A percentile compares a stretch with the other conserved stretches of the same genome.
These are phyloP conservation scores for Knipowitschia caucasica DNA, from an alignment of 2,797 vertebrate species.

Conservation along the genomic window DNA sequence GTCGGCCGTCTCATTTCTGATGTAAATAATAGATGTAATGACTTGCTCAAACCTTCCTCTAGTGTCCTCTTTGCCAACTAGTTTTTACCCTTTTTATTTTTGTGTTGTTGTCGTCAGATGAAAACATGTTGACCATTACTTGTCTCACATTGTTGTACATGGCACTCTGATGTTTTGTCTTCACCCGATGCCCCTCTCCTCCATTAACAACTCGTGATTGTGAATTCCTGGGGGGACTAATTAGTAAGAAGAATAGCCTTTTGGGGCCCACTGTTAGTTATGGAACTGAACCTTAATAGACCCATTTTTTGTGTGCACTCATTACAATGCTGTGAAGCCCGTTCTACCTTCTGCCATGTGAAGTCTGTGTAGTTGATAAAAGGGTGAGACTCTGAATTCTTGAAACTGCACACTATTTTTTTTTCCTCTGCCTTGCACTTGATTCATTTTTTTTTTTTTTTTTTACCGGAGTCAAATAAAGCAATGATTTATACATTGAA, in stretches of 20 bases:
- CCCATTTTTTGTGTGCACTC: conserved; percentile 62
- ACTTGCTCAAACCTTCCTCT: too few relatives aligned
- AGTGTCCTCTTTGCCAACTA: too few relatives aligned
- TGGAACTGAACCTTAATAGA: conserved; percentile 54
- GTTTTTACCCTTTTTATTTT: too few relatives aligned
- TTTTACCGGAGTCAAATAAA: neutral
- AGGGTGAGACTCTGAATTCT: conserved; percentile 9
- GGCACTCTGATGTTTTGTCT: conserved; percentile 32
- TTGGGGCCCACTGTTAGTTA: conserved; percentile 62
- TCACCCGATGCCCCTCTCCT: conserved; percentile 27
- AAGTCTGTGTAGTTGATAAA: conserved; percentile 28
- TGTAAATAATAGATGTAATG: too few relatives aligned
- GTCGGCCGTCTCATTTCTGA: too few relatives aligned
- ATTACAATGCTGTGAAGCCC: conserved; percentile 41
- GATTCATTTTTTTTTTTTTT: neutral
- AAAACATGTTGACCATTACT: conserved; percentile 11
- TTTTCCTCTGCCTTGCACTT: neutral
- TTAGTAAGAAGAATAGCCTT: conserved; percentile 68
- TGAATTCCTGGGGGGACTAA: conserved; percentile 68
- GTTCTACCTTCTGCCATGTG: conserved; percentile 19
- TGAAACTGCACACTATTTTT: neutral
- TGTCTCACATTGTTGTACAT: conserved; percentile 24
- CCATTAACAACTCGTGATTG: conserved; percentile 43
- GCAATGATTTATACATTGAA: neutral
- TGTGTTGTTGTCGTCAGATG: neutral